Evolutionary conservation across 1,140 invertebrate genomes (phyloP).

Genomic region (Saxidomus purpurata): DNA sequence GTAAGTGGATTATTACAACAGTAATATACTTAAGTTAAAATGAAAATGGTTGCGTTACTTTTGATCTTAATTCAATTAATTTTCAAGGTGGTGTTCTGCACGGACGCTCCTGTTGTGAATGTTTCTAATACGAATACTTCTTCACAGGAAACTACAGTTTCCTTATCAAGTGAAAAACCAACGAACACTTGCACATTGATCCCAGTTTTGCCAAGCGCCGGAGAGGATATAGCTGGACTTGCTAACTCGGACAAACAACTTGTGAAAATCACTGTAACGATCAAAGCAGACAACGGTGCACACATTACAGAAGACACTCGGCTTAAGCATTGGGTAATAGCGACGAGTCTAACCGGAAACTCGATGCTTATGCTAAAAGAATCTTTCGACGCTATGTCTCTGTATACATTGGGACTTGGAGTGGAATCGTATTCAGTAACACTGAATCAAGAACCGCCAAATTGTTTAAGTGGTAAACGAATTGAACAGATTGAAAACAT

Average conservation of each 20-base stretch:
- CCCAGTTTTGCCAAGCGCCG: background rate
- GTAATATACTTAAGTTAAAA: too few relatives aligned
- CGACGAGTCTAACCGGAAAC: constrained; percentile 8
- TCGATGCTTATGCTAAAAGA: constrained; percentile 37
- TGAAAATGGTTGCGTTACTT: too few relatives aligned
- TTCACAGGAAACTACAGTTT: too few relatives aligned
- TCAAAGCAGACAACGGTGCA: background rate
- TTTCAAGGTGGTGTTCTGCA: too few relatives aligned
- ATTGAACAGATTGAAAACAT: background rate
- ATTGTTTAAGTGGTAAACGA: background rate
- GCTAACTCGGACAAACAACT: background rate
- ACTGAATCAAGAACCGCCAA: background rate
- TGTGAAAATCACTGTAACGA: background rate
- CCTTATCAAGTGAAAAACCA: background rate
- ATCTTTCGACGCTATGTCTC: constrained; percentile 26
- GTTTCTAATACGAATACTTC: too few relatives aligned
- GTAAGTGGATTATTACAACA: too few relatives aligned
- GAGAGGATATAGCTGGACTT: background rate
- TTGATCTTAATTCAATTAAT: too few relatives aligned
- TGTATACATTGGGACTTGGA: background rate
- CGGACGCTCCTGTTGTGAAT: too few relatives aligned
- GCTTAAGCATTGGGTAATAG: background rate
- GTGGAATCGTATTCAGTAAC: background rate
- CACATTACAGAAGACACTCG: background rate
- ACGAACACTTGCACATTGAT: background rate